Evolutionary conservation across 53 echinoderm and acorn worm genomes (phyloP).

Genomic region (Crossaster papposus): DNA sequence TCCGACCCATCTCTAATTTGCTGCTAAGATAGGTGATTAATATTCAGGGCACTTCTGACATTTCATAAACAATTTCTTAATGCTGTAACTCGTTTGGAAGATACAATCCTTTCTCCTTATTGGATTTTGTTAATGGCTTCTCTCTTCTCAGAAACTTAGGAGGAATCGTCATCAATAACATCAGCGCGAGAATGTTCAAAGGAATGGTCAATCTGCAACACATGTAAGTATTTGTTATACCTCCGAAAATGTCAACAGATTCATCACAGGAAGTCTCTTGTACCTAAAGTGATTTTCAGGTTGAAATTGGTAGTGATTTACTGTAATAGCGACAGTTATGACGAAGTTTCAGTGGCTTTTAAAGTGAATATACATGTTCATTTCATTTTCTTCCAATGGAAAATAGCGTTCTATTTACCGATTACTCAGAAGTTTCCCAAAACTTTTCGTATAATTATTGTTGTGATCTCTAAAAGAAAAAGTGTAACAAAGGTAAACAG

Average conservation of each 20-base stretch:
- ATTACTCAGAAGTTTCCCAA: no score
- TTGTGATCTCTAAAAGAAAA: no score
- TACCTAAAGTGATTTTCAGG: not conserved
- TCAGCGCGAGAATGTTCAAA: constrained; percentile 50
- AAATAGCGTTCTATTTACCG: no score
- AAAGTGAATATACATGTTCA: no score
- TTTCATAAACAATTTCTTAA: not conserved
- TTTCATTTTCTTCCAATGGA: not conserved
- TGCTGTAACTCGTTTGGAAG: not conserved
- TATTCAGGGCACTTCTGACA: no score
- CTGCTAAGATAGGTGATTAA: no score
- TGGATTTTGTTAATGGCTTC: not conserved
- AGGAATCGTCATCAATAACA: constrained; percentile 53
- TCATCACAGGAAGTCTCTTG: not conserved
- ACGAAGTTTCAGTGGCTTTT: no score
- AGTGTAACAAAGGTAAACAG: no score
- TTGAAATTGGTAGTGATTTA: not conserved
- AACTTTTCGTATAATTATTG: no score
- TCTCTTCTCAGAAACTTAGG: constrained; percentile 55
- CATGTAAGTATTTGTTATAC: constrained; percentile 63
- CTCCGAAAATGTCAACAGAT: not conserved
- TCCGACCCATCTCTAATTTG: no score
- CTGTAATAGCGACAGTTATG: not conserved
- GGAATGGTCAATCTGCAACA: constrained; percentile 42
- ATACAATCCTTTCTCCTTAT: not conserved